Percentiles rank a stretch among this genome's conserved stretches.
These are phyloP conservation scores for Apaloderma vittatum DNA, from an alignment of 2,113 vertebrate genomes.

Conservation along the genomic window DNA sequence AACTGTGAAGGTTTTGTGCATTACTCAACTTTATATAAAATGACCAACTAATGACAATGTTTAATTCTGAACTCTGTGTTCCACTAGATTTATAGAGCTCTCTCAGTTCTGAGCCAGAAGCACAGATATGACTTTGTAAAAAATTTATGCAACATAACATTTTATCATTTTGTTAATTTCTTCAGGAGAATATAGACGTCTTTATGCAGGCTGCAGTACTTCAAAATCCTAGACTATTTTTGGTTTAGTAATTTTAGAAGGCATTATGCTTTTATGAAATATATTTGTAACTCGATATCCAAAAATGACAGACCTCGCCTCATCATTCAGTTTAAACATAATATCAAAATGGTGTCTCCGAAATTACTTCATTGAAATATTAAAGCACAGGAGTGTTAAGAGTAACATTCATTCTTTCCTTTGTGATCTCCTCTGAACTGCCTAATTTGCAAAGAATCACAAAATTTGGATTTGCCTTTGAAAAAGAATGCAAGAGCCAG, in stretches of 20 bases:
- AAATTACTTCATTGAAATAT: slow-evolving; percentile 59
- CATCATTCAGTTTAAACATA: slow-evolving; percentile 38
- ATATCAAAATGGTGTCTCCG: slow-evolving; percentile 28
- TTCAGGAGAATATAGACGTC: slow-evolving; percentile 38
- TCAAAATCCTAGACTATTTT: slow-evolving; percentile 58
- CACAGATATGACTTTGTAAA: slow-evolving; percentile 51
- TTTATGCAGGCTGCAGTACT: slow-evolving; percentile 13
- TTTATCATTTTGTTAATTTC: slow-evolving; percentile 71
- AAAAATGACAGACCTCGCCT: slow-evolving; percentile 39
- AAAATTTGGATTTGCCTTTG: not conserved
- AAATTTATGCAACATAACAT: slow-evolving; percentile 60
- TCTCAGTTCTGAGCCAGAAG: slow-evolving; percentile 48
- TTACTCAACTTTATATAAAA: slow-evolving; percentile 57
- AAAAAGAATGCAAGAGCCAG: not conserved
- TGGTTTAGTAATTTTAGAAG: slow-evolving; percentile 61
- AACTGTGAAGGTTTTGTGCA: slow-evolving; percentile 4
- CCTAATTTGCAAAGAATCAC: slow-evolving; percentile 13
- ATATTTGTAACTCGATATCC: slow-evolving; percentile 57
- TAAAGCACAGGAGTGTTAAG: slow-evolving; percentile 27
- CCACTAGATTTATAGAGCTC: slow-evolving; percentile 51
- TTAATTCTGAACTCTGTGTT: slow-evolving; percentile 42
- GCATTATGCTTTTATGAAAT: slow-evolving; percentile 70
- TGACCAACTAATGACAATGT: slow-evolving; percentile 44
- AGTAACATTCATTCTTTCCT: not conserved
- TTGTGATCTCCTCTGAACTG: not conserved